Conservation (phyloP, 2,113 vertebrate species). For the Polyodon spathula region DNA sequence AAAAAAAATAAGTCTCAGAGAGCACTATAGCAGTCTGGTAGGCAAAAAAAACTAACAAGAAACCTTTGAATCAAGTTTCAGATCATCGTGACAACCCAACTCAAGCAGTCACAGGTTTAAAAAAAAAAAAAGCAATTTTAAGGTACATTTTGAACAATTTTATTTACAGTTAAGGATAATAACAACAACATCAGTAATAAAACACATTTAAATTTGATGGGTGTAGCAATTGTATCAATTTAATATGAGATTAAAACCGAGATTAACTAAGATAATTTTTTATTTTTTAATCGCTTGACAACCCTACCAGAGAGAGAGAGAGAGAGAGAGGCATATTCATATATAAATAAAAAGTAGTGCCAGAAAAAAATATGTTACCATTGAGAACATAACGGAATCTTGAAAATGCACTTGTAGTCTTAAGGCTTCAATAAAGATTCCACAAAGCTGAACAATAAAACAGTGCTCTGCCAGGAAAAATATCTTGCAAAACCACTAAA, state of each 20-base stretch:
- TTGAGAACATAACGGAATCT: background rate
- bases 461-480: background rate
- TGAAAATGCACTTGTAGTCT: background rate
- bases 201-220: no score
- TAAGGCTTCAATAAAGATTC: background rate
- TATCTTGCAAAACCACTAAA: background rate
- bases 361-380: background rate
- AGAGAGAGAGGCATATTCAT: background rate
- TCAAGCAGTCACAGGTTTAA: background rate
- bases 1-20: conserved; percentile 7
- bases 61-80: conserved; percentile 14
- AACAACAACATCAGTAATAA: no score
- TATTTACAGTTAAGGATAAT: no score
- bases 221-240: no score
- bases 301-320: background rate
- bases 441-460: background rate
- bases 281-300: no score
- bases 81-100: conserved; percentile 12
- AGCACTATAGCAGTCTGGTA: conserved; percentile 8
- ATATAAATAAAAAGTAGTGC: background rate
- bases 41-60: conserved; percentile 14
- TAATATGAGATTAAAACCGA: no score
- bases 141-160: no score
- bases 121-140: conserved; percentile 10
- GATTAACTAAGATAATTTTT: no score